Conservation (phyloP, 2,888 invertebrate genomes). For the Luffia ferchaultella region DNA sequence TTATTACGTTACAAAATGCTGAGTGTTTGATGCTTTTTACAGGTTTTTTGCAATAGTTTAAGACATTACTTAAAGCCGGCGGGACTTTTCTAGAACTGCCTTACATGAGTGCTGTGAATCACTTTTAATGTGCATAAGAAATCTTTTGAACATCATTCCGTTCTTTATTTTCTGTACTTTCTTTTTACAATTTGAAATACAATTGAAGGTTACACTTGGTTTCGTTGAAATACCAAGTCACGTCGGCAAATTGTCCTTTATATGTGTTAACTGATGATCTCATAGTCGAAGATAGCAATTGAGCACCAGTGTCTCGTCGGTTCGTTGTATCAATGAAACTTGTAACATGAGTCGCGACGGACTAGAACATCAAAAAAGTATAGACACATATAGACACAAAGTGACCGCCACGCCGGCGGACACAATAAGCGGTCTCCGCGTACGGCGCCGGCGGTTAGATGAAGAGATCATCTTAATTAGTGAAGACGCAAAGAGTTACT, state of each 20-base stretch:
- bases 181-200: too few relatives aligned
- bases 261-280: background rate
- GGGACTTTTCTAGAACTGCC: too few relatives aligned
- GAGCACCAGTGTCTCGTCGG: background rate
- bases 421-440: background rate
- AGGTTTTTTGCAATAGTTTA: too few relatives aligned
- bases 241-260: background rate
- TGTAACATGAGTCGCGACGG: background rate
- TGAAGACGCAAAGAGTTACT: constrained; percentile 1
- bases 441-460: background rate
- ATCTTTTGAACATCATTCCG: too few relatives aligned
- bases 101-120: too few relatives aligned
- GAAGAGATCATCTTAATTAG: constrained; percentile 8
- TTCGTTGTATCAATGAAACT: background rate
- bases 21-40: too few relatives aligned
- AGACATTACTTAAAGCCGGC: too few relatives aligned
- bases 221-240: background rate
- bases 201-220: background rate
- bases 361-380: too few relatives aligned
- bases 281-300: background rate
- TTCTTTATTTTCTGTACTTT: too few relatives aligned
- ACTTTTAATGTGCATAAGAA: too few relatives aligned
- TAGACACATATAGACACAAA: too few relatives aligned
- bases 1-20: too few relatives aligned
- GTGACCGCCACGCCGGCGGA: background rate